Conservation (phyloP, 1,140 invertebrate species). For the Eumaeus atala region DNA sequence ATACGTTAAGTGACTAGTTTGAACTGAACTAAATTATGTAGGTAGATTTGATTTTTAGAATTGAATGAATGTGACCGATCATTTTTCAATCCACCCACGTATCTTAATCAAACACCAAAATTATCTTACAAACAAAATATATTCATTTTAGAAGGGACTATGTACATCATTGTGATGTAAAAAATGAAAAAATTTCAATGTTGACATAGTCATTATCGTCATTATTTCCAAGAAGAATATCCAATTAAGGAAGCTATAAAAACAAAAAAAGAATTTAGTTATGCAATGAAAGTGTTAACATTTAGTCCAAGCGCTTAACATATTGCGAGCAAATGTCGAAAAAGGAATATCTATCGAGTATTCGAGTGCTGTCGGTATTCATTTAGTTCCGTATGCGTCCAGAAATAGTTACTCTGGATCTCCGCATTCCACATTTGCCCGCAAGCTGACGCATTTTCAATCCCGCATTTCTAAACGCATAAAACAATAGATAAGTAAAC, state of each 20-base stretch:
- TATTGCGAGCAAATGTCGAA: conserved; percentile 10
- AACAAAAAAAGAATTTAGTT: neutral
- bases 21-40: too few species aligned
- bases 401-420: conserved; percentile 42
- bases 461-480: conserved; percentile 31
- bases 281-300: neutral
- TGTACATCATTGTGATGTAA: too few species aligned
- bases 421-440: conserved; percentile 36
- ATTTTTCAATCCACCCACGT: too few species aligned
- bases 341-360: conserved; percentile 16
- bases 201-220: too few species aligned
- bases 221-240: too few species aligned
- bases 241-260: neutral
- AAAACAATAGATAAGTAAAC: conserved; percentile 9
- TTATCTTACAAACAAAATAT: too few species aligned
- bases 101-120: too few species aligned
- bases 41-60: too few species aligned
- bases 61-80: too few species aligned
- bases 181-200: neutral
- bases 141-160: too few species aligned
- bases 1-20: too few species aligned
- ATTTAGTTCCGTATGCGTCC: conserved; percentile 44
- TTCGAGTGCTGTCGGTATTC: conserved; percentile 30
- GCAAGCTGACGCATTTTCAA: conserved; percentile 28
- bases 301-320: neutral